Conservation (phyloP, 2,888 invertebrate genomes). For the Tethea ocularis region DNA sequence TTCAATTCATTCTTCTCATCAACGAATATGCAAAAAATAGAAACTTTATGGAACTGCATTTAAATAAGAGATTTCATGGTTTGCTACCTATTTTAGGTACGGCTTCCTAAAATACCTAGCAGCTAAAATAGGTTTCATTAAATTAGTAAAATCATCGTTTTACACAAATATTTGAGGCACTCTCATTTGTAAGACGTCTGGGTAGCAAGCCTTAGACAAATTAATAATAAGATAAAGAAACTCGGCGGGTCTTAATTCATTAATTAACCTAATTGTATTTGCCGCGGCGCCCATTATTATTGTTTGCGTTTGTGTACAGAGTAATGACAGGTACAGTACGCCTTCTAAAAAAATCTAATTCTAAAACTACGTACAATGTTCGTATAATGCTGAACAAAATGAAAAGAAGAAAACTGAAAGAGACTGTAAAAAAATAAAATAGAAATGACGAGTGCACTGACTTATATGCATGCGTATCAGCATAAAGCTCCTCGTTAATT, state of each 20-base stretch:
- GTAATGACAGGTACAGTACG: constrained; percentile 17
- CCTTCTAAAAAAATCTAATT: too few relatives aligned
- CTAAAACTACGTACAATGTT: too few relatives aligned
- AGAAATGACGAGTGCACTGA: too few relatives aligned
- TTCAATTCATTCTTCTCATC: background rate
- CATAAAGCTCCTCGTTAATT: too few relatives aligned
- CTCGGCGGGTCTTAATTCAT: constrained; percentile 81
- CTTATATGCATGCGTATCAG: too few relatives aligned
- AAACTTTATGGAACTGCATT: background rate
- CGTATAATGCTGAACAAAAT: too few relatives aligned
- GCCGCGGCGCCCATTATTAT: constrained; percentile 73
- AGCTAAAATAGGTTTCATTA: constrained; percentile 24
- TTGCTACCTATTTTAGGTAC: background rate
- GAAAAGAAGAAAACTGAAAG: too few relatives aligned
- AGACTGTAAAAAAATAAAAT: too few relatives aligned
- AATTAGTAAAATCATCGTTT: constrained; percentile 35
- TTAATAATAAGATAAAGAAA: constrained; percentile 84
- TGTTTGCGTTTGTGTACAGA: constrained; percentile 59
- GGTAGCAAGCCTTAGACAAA: constrained; percentile 72
- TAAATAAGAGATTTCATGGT: background rate
- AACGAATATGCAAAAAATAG: too few relatives aligned
- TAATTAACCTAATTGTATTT: constrained; percentile 84
- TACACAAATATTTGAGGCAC: constrained; percentile 68
- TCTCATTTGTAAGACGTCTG: constrained; percentile 79
- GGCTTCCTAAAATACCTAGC: background rate